Conservation (phyloP, 2,797 vertebrate genomes). For the Cichlasoma orientale region DNA sequence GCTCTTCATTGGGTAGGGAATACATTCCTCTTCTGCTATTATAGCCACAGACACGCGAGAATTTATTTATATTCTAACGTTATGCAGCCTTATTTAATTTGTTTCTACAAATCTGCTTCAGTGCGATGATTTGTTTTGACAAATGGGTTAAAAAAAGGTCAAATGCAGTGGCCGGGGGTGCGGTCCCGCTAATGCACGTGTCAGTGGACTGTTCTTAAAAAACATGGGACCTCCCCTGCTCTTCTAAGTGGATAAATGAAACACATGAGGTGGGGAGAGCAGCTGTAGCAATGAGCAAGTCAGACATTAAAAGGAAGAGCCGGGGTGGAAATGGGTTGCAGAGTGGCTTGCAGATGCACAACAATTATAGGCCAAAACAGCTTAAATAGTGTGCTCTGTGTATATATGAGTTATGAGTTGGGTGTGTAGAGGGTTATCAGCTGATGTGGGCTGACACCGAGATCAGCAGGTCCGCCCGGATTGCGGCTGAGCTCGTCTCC, state of each 20-base stretch:
- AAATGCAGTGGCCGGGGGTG: background rate
- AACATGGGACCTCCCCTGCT: background rate
- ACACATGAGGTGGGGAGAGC: background rate
- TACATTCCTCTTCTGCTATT: background rate
- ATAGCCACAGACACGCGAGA: background rate
- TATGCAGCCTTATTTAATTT: background rate
- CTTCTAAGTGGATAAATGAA: background rate
- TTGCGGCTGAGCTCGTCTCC: too few relatives aligned
- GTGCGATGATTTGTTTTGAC: background rate
- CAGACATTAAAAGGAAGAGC: background rate
- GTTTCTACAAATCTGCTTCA: background rate
- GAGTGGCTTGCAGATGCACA: background rate
- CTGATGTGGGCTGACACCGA: too few relatives aligned
- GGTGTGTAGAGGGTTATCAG: too few relatives aligned
- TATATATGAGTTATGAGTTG: too few relatives aligned
- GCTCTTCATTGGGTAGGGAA: background rate
- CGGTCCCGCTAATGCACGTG: background rate
- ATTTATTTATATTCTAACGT: background rate
- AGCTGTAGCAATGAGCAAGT: background rate
- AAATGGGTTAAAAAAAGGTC: background rate
- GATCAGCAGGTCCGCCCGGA: too few relatives aligned
- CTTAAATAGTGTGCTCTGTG: background rate
- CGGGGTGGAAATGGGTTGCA: background rate
- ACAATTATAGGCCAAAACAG: background rate
- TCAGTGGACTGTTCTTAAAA: background rate